These are phyloP conservation scores for Eupithecia pulchellata DNA, from an alignment of 2,888 invertebrate genomes.

Conservation along the genomic window DNA sequence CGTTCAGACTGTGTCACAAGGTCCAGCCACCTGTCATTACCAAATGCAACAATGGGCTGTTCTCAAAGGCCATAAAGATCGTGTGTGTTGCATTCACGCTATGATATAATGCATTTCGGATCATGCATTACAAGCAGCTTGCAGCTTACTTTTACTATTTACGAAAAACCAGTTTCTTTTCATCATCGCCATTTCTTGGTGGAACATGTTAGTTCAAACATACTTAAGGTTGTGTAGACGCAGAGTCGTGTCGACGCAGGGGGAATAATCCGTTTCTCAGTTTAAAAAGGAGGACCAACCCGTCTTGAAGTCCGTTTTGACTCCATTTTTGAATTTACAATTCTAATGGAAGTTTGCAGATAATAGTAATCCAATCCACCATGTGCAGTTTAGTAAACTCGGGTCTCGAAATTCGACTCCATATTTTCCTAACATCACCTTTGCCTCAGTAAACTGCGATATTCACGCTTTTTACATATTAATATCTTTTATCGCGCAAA, in stretches of 20 bases:
- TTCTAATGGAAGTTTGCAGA: not conserved
- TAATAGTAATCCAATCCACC: not conserved
- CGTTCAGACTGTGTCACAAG: slow-evolving; percentile 15
- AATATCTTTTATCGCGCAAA: not conserved
- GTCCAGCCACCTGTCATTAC: slow-evolving; percentile 50
- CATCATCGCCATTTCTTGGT: not conserved
- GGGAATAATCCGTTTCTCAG: no score
- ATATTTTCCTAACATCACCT: not conserved
- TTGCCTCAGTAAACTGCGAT: not conserved
- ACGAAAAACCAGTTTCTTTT: not conserved
- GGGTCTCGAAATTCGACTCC: not conserved
- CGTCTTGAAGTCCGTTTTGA: not conserved
- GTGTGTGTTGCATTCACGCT: slow-evolving; percentile 27
- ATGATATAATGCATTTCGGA: slow-evolving; percentile 23
- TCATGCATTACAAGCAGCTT: slow-evolving; percentile 11
- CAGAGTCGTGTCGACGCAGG: no score
- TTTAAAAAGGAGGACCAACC: not conserved
- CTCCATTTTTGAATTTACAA: not conserved
- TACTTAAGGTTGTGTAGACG: not conserved
- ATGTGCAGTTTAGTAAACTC: not conserved
- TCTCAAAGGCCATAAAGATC: slow-evolving; percentile 35
- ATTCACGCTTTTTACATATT: not conserved
- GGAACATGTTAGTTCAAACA: not conserved
- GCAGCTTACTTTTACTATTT: not conserved
- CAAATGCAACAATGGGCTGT: slow-evolving; percentile 48